Conservation (phyloP, 2,888 invertebrate genomes). For the Pyrgus malvae region DNA sequence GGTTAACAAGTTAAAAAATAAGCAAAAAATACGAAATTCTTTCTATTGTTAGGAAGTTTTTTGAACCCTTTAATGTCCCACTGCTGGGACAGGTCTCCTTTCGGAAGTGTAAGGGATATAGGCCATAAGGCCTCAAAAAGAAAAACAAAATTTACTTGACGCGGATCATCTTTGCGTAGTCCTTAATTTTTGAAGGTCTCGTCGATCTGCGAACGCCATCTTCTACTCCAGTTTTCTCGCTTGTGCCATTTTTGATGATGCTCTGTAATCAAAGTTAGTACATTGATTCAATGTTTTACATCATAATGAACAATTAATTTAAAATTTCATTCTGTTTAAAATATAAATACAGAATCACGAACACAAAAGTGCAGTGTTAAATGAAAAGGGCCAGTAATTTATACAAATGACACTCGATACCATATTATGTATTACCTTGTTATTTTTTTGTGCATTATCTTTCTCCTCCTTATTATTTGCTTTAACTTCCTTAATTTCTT, state of each 20-base stretch:
- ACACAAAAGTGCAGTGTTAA: no score
- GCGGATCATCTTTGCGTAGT: conserved; percentile 81
- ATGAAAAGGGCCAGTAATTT: no score
- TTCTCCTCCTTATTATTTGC: conserved; percentile 49
- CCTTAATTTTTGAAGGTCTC: conserved; percentile 76
- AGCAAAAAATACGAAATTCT: neutral
- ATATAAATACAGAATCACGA: no score
- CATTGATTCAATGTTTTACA: neutral
- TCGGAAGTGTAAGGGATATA: no score
- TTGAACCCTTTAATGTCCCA: neutral
- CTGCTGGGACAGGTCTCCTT: no score
- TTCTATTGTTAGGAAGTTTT: neutral
- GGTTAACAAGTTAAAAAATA: no score
- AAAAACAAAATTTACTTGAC: conserved; percentile 43
- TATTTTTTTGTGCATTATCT: neutral
- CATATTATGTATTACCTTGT: conserved; percentile 25
- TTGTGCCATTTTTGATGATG: conserved; percentile 58
- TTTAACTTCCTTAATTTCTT: conserved; percentile 56
- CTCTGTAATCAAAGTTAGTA: conserved; percentile 44
- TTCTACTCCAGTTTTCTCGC: conserved; percentile 48
- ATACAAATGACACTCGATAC: no score
- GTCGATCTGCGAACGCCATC: conserved; percentile 72
- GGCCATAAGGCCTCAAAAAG: neutral
- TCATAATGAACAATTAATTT: no score
- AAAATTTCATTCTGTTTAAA: no score